Evolutionary conservation across 2,113 vertebrate species (phyloP).

Genomic region (Oxyura jamaicensis): DNA sequence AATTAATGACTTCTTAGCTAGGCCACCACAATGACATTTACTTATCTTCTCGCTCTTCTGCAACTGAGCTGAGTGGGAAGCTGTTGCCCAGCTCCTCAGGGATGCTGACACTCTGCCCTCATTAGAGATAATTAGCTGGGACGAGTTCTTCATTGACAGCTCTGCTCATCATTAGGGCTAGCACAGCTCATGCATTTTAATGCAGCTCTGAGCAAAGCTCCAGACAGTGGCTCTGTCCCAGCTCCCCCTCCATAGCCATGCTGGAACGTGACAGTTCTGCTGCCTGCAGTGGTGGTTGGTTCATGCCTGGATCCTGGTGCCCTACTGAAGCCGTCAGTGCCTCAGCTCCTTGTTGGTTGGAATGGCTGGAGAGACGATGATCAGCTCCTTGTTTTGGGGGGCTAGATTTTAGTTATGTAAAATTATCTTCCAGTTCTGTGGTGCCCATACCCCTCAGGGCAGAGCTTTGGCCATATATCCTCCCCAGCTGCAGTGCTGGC

Average conservation of each 20-base stretch:
- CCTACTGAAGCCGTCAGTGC: rapidly evolving
- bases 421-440: neutral
- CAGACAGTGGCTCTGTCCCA: neutral
- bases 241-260: neutral
- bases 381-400: neutral
- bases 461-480: neutral
- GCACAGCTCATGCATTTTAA: constrained; percentile 62
- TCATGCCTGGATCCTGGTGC: neutral
- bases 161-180: constrained; percentile 62
- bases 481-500: rapidly evolving
- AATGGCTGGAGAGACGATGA: neutral
- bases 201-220: constrained; percentile 2
- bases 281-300: neutral
- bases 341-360: rapidly evolving
- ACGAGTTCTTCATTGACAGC: constrained; percentile 61
- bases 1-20: constrained; percentile 40
- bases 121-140: constrained; percentile 72
- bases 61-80: constrained; percentile 41
- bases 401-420: too few relatives aligned
- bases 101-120: constrained; percentile 68
- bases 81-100: constrained; percentile 56
- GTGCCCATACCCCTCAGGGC: rapidly evolving
- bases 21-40: constrained; percentile 33
- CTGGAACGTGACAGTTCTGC: neutral
- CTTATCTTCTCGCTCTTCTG: constrained; percentile 15